Conservation (phyloP, 2,113 vertebrate genomes). For the Phalacrocorax pelagicus region DNA sequence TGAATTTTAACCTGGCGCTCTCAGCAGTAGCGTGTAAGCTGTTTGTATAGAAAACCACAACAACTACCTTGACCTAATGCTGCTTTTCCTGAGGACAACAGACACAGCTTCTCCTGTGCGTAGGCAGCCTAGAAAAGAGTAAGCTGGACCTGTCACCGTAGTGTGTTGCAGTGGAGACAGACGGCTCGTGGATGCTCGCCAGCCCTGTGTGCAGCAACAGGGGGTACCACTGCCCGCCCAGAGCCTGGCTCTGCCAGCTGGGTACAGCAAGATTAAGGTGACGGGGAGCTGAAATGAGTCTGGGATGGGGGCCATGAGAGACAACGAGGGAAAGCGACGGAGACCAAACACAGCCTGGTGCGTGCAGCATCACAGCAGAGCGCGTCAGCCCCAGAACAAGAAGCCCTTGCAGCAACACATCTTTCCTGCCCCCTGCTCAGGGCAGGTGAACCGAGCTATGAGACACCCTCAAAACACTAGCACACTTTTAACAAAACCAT, state of each 20-base stretch:
- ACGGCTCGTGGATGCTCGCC: background rate
- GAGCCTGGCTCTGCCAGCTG: background rate
- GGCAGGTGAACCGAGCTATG: background rate
- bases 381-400: background rate
- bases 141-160: background rate
- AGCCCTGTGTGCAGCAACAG: background rate
- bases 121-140: background rate
- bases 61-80: background rate
- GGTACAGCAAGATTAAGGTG: background rate
- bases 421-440: background rate
- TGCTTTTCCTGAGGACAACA: background rate
- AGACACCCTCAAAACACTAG: background rate
- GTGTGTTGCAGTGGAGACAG: background rate
- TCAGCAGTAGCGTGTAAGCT: accelerated
- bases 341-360: background rate
- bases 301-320: background rate
- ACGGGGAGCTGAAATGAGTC: background rate
- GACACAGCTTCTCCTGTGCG: background rate
- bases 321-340: background rate
- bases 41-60: background rate
- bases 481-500: background rate
- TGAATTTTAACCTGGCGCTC: background rate
- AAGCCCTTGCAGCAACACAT: background rate
- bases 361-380: background rate
- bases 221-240: background rate